Evolutionary conservation across 2,797 vertebrate genomes (phyloP).

Genomic region (Sitta carolinensis): DNA sequence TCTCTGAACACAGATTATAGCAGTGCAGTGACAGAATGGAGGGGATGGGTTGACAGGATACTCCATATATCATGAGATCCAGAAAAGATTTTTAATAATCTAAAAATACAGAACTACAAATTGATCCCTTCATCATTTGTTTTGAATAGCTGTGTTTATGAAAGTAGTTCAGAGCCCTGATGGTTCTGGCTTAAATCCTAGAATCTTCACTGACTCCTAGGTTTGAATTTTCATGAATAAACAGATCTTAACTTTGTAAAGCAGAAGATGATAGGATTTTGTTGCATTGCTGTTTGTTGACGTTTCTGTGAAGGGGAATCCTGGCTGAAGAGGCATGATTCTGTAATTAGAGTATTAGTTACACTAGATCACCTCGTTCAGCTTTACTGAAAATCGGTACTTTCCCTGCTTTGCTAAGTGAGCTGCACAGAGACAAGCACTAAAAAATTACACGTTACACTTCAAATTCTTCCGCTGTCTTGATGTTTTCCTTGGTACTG

Average conservation of each 20-base stretch:
- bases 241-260: neutral
- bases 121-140: neutral
- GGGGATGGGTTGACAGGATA: neutral
- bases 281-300: neutral
- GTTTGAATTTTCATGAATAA: neutral
- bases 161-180: neutral
- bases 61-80: neutral
- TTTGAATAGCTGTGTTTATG: neutral
- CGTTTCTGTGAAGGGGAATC: neutral
- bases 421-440: neutral
- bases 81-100: neutral
- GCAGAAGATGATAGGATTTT: neutral
- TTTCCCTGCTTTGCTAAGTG: neutral
- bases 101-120: neutral
- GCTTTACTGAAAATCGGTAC: neutral
- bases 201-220: neutral
- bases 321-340: neutral
- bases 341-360: conserved; percentile 49
- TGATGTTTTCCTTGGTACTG: neutral
- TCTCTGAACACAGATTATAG: neutral
- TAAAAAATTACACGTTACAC: neutral
- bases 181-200: neutral
- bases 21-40: neutral
- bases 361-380: neutral
- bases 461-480: neutral